These are phyloP conservation scores for Xanthia icteritia DNA, from an alignment of 2,888 invertebrate species.

Conservation along the genomic window DNA sequence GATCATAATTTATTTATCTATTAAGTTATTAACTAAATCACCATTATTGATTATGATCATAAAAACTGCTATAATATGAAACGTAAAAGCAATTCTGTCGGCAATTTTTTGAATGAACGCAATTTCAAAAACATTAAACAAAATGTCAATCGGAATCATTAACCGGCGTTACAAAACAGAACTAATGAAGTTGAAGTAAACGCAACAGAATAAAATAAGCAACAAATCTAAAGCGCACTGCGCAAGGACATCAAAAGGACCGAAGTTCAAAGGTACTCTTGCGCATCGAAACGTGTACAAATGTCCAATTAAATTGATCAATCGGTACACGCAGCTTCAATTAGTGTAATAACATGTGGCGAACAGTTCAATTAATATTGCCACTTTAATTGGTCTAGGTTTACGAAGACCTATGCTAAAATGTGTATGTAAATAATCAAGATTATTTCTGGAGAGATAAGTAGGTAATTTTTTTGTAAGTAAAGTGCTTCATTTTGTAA, in stretches of 20 bases:
- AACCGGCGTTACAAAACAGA: conserved; percentile 3
- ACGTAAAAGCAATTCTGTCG: not conserved
- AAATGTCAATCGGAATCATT: conserved; percentile 22
- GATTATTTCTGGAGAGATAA: conserved; percentile 25
- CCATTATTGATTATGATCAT: conserved; percentile 25
- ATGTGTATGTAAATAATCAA: conserved; percentile 51
- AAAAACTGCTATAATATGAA: conserved; percentile 12
- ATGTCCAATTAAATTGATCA: conserved; percentile 75
- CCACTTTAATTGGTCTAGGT: conserved; percentile 60
- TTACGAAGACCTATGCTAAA: conserved; percentile 38
- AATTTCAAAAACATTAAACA: not conserved
- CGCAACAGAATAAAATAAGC: conserved; percentile 38
- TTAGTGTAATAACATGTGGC: conserved; percentile 67
- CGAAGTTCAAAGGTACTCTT: conserved; percentile 60
- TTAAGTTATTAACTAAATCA: conserved; percentile 34
- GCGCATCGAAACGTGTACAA: conserved; percentile 66
- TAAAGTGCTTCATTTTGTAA: conserved; percentile 17
- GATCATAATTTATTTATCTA: conserved; percentile 16
- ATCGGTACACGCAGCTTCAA: conserved; percentile 70
- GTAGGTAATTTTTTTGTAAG: not conserved
- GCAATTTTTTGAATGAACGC: conserved; percentile 5
- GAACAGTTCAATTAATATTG: conserved; percentile 66
- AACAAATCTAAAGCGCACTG: conserved; percentile 29
- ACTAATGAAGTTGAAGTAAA: conserved; percentile 38
- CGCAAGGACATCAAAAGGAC: conserved; percentile 57